These are phyloP conservation scores for Serrognathus titanus DNA, from an alignment of 2,888 invertebrate genomes.

Conservation along the genomic window DNA sequence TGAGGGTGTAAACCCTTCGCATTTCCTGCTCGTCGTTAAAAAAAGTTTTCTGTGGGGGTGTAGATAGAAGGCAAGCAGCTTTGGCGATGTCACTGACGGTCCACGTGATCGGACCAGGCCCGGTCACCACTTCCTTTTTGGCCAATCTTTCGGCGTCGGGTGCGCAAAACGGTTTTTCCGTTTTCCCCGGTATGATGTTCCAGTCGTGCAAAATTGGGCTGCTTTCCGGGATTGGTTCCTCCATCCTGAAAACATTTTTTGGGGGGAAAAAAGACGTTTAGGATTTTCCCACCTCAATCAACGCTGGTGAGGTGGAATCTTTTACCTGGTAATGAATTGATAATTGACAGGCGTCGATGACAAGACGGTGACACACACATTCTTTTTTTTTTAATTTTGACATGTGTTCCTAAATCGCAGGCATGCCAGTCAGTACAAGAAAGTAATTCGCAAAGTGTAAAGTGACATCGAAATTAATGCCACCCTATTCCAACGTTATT, in stretches of 20 bases:
- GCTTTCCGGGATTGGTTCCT: conserved; percentile 28
- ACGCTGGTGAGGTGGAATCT: not conserved
- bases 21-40: conserved; percentile 69
- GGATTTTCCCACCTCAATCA: too few species aligned
- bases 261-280: not conserved
- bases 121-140: conserved; percentile 18
- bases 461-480: not conserved
- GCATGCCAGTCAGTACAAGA: not conserved
- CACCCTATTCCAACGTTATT: not conserved
- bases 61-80: conserved; percentile 55
- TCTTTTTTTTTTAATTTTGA: not conserved
- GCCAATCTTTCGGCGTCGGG: conserved; percentile 21
- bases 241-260: conserved; percentile 27
- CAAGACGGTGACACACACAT: not conserved
- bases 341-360: not conserved
- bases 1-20: conserved; percentile 68
- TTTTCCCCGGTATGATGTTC: conserved; percentile 38
- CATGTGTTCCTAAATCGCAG: not conserved
- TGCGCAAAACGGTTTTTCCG: conserved; percentile 26
- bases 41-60: conserved; percentile 51
- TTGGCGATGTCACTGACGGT: conserved; percentile 53
- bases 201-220: conserved; percentile 39
- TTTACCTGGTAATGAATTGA: not conserved
- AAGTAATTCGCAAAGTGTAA: not conserved
- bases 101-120: conserved; percentile 40